Evolutionary conservation across 1,140 invertebrate species (phyloP), one percentile per base, ranked within the genome.

Genomic region (Melanaphis sacchari): DNA sequence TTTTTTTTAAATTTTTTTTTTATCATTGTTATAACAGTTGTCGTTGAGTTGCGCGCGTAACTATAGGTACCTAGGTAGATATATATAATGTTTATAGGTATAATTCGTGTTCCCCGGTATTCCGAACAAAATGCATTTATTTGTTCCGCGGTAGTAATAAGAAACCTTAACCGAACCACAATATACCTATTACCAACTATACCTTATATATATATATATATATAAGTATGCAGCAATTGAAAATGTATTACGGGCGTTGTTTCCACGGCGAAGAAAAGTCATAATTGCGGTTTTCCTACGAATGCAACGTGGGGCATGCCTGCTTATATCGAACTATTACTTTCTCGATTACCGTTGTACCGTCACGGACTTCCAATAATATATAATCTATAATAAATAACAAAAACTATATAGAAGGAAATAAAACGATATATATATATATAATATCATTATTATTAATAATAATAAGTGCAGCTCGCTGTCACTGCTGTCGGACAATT

Each of bases 331-430:
- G 24, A 18, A n/a, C 15, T 22, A 41, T 21, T 88, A 93, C 91
- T 93, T 93, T 93, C 81, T 93, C 91, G 81, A 85, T 93, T 92
- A 92, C 91, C 91, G 76, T 92, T 84, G 91, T 52, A 49, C 46
- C 76, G 91, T 93, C 66, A 93, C 91, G 91, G 91, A 85, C 46
- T 81, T 93, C 46, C 81, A 52, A 76, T 76, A 76, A 76, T n/a
- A 76, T n/a, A 76, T 76, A 85, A 93, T 54, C 46, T 84, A 85
- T 84, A 82, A 81, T 82, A 52, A 54, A 93, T 85, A 85, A 91
- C 11, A 4, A 52, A 52, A 26, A 88, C 36, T 49, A 49, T 49
- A n/a, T 52, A 54, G 8, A 89, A 49, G n/a, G 87, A 52, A 52
- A 52, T 36, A 88, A 46, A 46, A 36, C 18, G 46, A 26, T 26